These are phyloP conservation scores for Tineola bisselliella DNA, from an alignment of 2,888 invertebrate genomes.

Conservation along the genomic window DNA sequence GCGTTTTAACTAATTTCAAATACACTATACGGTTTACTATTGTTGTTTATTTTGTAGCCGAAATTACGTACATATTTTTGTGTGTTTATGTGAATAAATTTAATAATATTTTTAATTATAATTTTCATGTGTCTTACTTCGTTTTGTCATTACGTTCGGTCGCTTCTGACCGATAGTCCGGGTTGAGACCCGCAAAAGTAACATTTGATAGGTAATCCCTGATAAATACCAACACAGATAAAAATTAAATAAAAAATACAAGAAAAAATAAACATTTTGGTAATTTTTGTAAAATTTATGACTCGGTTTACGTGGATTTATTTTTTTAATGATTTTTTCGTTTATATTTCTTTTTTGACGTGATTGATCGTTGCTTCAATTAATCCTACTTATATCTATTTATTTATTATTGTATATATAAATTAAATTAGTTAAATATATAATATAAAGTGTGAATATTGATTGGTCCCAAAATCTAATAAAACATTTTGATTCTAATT, in stretches of 20 bases:
- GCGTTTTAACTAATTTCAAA: too few relatives aligned
- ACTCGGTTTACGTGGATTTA: background rate
- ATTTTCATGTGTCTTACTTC: background rate
- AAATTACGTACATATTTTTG: too few relatives aligned
- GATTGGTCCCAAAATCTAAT: too few relatives aligned
- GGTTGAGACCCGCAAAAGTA: background rate
- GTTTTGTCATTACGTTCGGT: background rate
- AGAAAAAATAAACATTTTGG: background rate
- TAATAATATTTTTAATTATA: too few relatives aligned
- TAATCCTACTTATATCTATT: background rate
- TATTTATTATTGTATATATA: background rate
- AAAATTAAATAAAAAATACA: background rate
- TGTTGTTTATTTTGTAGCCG: too few relatives aligned
- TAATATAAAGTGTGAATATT: too few relatives aligned
- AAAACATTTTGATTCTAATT: too few relatives aligned
- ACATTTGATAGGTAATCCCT: slow-evolving; percentile 4
- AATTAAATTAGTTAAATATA: background rate
- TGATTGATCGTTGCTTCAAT: background rate
- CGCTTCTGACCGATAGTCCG: slow-evolving; percentile 1
- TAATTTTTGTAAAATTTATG: background rate
- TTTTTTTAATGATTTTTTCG: background rate
- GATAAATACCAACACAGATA: background rate
- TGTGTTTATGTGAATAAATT: too few relatives aligned
- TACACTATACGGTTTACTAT: too few relatives aligned
- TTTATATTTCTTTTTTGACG: background rate